Base-by-base conservation (phyloP, 2,113 vertebrate species). In the Arothron firmamentum region DNA sequence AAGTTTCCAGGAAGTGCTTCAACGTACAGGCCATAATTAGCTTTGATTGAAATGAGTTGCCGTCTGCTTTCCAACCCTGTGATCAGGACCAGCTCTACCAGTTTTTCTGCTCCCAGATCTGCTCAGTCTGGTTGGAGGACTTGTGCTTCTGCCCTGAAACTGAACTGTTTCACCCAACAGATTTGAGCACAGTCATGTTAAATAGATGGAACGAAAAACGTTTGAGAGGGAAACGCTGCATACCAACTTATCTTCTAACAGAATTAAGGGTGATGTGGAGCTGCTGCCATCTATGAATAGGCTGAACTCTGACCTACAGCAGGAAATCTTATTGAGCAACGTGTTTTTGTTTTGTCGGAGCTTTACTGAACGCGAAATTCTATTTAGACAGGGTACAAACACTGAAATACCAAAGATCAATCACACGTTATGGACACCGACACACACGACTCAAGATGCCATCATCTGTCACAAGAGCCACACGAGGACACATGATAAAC, bases 31-130 rank as follows among this genome's bases (percentile, higher is more conserved):
- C 1, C 16, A 45, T 80, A 74, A 85, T 80, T 75, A 82, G 48
- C 77, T 55, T 59, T 62, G 6, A 17, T 34, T 57, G 38, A 52
- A 49, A 73, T 59, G 67, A 60, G 52, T 56, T 65, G 5, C 0
- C 67, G 52, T 25, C 25, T 1, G 4, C 49, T n/a, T n/a, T 57
- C 0, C 55, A 69, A 71, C 41, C 55, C 70, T 67, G 1, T 78
- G 52, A 79, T 85, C 59, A 71, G 47, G 52, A 68, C 70, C 11
- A 42, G 63, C 70, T 83, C 62, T 62, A 68, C 69, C 72, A 76
- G 70, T 74, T 71, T 65, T 59, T 63, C 47, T 0, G 59, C 15
- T 7, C 63, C 65, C 60, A 66, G 70, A 45, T 23, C 21, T 72
- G 75, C 63, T 51, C 56, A 0, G 49, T 78, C 64, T 72, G n/a